Conservation (phyloP, 1,140 invertebrate species). For the Bombus turneri region DNA sequence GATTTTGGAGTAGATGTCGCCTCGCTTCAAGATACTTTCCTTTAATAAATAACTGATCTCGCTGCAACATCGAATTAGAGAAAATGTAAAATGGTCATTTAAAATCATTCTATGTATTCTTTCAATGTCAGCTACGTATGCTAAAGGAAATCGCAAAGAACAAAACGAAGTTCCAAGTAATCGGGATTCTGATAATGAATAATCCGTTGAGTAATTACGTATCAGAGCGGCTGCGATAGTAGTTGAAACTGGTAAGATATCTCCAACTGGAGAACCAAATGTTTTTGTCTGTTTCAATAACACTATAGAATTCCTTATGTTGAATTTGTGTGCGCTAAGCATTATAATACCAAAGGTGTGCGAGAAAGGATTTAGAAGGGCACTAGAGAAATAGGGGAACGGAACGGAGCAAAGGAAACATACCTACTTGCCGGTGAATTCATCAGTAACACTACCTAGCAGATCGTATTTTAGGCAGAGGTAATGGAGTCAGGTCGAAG, state of each 20-base stretch:
- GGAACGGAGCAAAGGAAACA: background rate
- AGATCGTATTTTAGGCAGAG: background rate
- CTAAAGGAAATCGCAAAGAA: background rate
- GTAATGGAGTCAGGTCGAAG: background rate
- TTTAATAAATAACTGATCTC: too few relatives aligned
- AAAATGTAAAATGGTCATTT: background rate
- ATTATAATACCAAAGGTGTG: too few relatives aligned
- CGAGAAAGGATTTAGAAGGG: background rate
- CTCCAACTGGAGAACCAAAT: background rate
- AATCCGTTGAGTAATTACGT: conserved; percentile 10
- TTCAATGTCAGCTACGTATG: background rate
- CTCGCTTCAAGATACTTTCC: background rate
- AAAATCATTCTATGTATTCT: background rate
- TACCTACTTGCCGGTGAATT: background rate
- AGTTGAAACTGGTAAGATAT: background rate
- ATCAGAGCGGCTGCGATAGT: background rate
- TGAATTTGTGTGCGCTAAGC: background rate
- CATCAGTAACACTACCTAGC: background rate
- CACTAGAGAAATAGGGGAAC: background rate
- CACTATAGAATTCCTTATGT: background rate
- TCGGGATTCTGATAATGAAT: background rate
- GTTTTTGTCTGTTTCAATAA: background rate
- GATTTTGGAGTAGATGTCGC: conserved; percentile 17
- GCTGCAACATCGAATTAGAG: background rate
- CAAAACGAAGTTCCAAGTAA: background rate